Percentiles rank a stretch among this genome's conserved stretches.
Conservation (phyloP, 2,888 invertebrate species). For the Chrysodeixis includens region DNA sequence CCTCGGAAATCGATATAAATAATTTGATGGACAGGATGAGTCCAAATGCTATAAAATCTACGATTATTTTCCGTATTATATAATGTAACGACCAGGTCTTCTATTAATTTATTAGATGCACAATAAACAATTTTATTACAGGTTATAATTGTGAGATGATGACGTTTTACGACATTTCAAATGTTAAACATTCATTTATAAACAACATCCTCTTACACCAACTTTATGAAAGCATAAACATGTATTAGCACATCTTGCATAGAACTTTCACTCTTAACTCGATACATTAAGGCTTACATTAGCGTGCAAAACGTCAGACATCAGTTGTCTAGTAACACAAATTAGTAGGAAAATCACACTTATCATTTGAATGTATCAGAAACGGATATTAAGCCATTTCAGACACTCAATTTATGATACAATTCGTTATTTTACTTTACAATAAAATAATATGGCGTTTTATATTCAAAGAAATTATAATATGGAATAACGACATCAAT, state of each 20-base stretch:
- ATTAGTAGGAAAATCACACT: constrained; percentile 9
- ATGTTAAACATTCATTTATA: constrained; percentile 24
- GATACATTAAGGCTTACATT: constrained; percentile 28
- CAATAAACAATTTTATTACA: constrained; percentile 51
- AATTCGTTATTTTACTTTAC: too few species aligned
- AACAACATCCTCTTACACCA: constrained; percentile 30
- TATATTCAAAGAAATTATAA: too few species aligned
- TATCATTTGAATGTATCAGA: constrained; percentile 37
- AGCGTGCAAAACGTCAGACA: constrained; percentile 13
- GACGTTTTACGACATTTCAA: constrained; percentile 30
- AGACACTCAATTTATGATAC: constrained; percentile 30
- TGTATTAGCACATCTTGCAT: constrained; percentile 38
- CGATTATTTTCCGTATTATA: background rate
- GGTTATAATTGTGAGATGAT: constrained; percentile 41
- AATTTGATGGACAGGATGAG: background rate
- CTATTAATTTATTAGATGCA: constrained; percentile 30
- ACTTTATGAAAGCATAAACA: constrained; percentile 35
- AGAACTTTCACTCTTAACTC: constrained; percentile 43
- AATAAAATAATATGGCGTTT: too few species aligned
- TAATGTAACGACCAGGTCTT: background rate
- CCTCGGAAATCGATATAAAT: background rate
- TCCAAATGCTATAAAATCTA: background rate
- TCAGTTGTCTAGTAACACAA: constrained; percentile 21
- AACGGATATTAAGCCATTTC: constrained; percentile 18
- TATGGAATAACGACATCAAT: background rate